These are phyloP conservation scores for Drosophila ambigua DNA, from an alignment of 1,140 invertebrate genomes.

Conservation along the genomic window DNA sequence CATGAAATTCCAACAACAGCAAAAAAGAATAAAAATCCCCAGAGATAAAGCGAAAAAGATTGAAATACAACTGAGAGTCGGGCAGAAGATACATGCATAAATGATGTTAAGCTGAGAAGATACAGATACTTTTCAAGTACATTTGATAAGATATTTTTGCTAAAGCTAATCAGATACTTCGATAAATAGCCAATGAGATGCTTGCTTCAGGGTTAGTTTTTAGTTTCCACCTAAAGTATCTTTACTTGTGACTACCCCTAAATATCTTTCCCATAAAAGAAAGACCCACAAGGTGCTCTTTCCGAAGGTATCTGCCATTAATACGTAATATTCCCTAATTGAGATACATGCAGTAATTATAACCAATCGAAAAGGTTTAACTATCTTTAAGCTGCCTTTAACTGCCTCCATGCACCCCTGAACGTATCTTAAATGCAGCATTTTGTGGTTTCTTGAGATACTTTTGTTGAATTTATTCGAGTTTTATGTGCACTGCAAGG, in stretches of 20 bases:
- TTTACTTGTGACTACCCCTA: neutral
- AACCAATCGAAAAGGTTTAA: neutral
- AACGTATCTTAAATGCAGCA: slow-evolving; percentile 19
- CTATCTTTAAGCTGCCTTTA: slow-evolving; percentile 4
- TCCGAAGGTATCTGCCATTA: neutral
- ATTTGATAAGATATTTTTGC: slow-evolving; percentile 26
- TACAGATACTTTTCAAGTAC: slow-evolving; percentile 41
- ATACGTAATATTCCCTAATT: slow-evolving; percentile 32
- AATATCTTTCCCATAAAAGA: neutral
- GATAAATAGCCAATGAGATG: slow-evolving; percentile 7
- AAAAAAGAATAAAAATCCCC: slow-evolving; percentile 3
- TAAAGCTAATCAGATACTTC: slow-evolving; percentile 9
- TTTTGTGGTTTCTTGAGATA: slow-evolving; percentile 3
- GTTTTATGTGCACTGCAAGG: slow-evolving; percentile 24
- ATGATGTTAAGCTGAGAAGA: slow-evolving; percentile 21
- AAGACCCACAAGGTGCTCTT: neutral
- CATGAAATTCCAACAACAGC: slow-evolving; percentile 50
- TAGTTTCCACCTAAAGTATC: no score
- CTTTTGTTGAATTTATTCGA: slow-evolving; percentile 12
- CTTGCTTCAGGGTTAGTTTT: slow-evolving; percentile 12
- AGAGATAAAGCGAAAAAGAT: slow-evolving; percentile 9
- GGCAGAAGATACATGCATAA: slow-evolving; percentile 44
- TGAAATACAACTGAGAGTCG: slow-evolving; percentile 19
- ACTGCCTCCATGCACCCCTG: neutral
- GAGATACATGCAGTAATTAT: neutral